Evolutionary conservation across 2,888 invertebrate species (phyloP).

Genomic region (Tethea ocularis): DNA sequence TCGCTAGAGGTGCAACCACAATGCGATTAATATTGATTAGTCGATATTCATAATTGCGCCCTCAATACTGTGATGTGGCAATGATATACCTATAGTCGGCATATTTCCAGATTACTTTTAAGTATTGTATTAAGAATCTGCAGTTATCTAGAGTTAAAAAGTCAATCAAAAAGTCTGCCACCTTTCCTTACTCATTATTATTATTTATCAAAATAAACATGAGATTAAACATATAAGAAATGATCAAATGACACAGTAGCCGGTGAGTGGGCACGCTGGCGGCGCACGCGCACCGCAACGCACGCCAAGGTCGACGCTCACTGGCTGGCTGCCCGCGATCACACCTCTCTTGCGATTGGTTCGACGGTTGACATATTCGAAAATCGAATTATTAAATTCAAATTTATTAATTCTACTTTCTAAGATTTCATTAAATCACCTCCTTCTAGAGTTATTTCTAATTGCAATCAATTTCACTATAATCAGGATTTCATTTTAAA

Average conservation of each 20-base stretch:
- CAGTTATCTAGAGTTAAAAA: too few relatives aligned
- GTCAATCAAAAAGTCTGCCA: not conserved
- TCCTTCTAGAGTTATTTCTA: not conserved
- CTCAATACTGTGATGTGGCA: too few relatives aligned
- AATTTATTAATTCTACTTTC: not conserved
- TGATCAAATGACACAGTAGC: slow-evolving; percentile 53
- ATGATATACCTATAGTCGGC: too few relatives aligned
- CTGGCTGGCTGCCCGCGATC: slow-evolving; percentile 36
- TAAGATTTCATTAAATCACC: not conserved
- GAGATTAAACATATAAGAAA: slow-evolving; percentile 40
- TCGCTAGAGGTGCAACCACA: not conserved
- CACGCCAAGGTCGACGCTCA: slow-evolving; percentile 66
- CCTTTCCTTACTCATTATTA: too few relatives aligned
- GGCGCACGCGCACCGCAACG: slow-evolving; percentile 34
- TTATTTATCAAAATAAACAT: slow-evolving; percentile 26
- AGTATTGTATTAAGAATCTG: too few relatives aligned
- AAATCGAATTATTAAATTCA: not conserved
- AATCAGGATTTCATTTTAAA: too few relatives aligned
- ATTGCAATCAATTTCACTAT: too few relatives aligned
- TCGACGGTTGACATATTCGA: slow-evolving; percentile 61
- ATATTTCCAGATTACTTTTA: too few relatives aligned
- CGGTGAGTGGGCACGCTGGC: slow-evolving; percentile 26
- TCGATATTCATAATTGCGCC: not conserved
- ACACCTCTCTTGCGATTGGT: slow-evolving; percentile 41
- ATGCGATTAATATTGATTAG: not conserved